A percentile compares a stretch with the other conserved stretches of the same genome.
Conservation (phyloP, 1,140 invertebrate genomes). For the Drosophila quadrilineata region DNA sequence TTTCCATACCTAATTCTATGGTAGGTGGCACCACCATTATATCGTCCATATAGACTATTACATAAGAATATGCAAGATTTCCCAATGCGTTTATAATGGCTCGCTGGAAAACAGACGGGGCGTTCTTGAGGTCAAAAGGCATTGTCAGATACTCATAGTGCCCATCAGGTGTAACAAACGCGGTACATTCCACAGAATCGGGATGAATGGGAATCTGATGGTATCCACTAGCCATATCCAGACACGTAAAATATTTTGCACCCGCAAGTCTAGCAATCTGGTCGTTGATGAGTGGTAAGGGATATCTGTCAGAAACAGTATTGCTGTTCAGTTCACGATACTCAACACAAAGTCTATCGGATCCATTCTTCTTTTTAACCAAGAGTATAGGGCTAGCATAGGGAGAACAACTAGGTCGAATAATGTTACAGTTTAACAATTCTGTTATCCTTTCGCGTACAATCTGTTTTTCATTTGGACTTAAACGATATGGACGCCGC, state of each 20-base stretch:
- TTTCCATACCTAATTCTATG: not conserved
- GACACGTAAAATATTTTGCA: conserved; percentile 6
- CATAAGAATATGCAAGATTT: conserved; percentile 5
- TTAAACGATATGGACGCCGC: conserved; percentile 7
- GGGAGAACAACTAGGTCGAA: conserved; percentile 9
- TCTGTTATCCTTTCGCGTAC: conserved; percentile 6
- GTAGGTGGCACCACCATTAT: conserved; percentile 1
- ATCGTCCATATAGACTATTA: conserved; percentile 3
- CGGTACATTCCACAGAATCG: conserved; percentile 11
- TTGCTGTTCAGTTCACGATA: conserved; percentile 7
- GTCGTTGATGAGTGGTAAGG: conserved; percentile 5
- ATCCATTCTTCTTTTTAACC: no score
- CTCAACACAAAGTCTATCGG: no score
- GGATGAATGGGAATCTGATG: conserved; percentile 12
- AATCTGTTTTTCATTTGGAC: conserved; percentile 5
- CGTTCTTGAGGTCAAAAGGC: conserved; percentile 2
- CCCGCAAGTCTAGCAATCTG: not conserved
- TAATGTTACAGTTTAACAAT: conserved; percentile 10
- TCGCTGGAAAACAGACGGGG: conserved; percentile 4
- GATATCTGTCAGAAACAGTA: not conserved
- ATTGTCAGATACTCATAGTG: not conserved
- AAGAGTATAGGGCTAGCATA: conserved; percentile 9
- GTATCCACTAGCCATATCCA: conserved; percentile 3
- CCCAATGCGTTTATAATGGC: conserved; percentile 3
- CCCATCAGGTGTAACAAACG: conserved; percentile 5